Evolutionary conservation across 2,797 vertebrate species (phyloP), one percentile per base, ranked within the genome.

Genomic region (Chiroxiphia lanceolata): DNA sequence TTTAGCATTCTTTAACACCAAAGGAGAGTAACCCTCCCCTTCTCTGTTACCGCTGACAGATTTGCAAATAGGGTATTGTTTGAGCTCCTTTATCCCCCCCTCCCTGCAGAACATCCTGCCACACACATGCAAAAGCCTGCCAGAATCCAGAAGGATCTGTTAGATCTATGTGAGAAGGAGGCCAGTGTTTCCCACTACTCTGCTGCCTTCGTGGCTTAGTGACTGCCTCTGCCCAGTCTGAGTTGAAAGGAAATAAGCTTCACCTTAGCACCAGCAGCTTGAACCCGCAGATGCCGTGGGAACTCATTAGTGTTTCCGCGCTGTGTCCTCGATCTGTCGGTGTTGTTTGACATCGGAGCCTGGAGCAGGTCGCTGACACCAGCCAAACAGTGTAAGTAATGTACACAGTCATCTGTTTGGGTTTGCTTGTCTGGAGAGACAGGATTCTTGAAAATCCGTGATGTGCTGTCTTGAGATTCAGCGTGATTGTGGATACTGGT

Each of bases 401-500:
- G 11, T 33, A 25, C 75, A 15, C 15, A 45, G 47, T 34, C 71
- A 36, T 40, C 71, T 59, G 10, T 44, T 59, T 51, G 27, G 6
- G 45, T 69, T 89, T 57, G 33, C 60, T 33, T 56, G n/a, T 51
- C 53, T 53, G 4, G 1, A 40, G 53, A 87, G 27, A 45, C 21
- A 44, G 42, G 26, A 25, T 51, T 76, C 83, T 70, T 75, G 53
- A 80, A 89, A 87, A 89, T 29, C 67, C 29, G 16, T 13, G 23
- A 51, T 51, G 31, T 40, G 53, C 45, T 83, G 8, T 38, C 71
- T 76, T 44, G 40, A 57, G 20, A 34, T 79, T 83, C 42, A 48
- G 45, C 0, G 0, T 65, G 63, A 75, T 45, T 90, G 54, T 38
- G 61, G 77, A 29, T 21, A 27, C 48, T 4, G 0, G 27, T n/a